Base-by-base conservation (phyloP, 1,140 invertebrate species). In the Lepidurus apus region DNA sequence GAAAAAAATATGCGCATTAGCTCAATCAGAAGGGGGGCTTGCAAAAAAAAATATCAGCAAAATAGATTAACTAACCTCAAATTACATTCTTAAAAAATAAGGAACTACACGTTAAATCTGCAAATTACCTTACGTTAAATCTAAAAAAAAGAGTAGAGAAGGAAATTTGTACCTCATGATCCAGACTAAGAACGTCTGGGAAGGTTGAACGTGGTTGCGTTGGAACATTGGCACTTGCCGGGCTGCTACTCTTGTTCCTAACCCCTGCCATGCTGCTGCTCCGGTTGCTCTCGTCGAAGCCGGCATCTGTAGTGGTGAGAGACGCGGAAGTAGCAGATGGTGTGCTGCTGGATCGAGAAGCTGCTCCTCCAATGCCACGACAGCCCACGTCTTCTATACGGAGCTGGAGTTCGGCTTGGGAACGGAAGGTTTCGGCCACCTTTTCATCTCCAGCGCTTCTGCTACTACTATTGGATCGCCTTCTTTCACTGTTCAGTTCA, bases 341-440 rank as follows among this genome's bases (percentile, higher is more conserved):
- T 65, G 53, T 65, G 53, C 53, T 65, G 53, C 53, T 65, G 21
- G 53, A 65, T n/a, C 53, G 53, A 13, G 53, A 65, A 21, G 53
- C 21, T 65, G 53, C 6, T 65, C 53, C 53, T 13, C 21, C 53
- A 65, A 65, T 65, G 53, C 53, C 53, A 13, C 53, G 53, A 65
- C 53, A 65, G 53, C 53, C 53, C 13, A 65, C 53, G 53, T 65
- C 53, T 65, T 65, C 53, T 65, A 65, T 65, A 21, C 53, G 53
- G 21, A 65, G 53, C 53, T 65, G 53, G 53, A 65, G 53, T 17
- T 65, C 53, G 53, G 53, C 53, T 65, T 65, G 53, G n/a, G 53
- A 65, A 65, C 53, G 53, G 21, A 65, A 65, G 17, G 53, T 65
- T 65, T 65, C 53, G 13, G 53, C 53, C 53, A 65, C 53, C 21